A percentile compares a stretch with the other conserved stretches of the same genome.
Evolutionary conservation across 1,140 invertebrate genomes (phyloP).

Genomic region (Eriosoma lanigerum): DNA sequence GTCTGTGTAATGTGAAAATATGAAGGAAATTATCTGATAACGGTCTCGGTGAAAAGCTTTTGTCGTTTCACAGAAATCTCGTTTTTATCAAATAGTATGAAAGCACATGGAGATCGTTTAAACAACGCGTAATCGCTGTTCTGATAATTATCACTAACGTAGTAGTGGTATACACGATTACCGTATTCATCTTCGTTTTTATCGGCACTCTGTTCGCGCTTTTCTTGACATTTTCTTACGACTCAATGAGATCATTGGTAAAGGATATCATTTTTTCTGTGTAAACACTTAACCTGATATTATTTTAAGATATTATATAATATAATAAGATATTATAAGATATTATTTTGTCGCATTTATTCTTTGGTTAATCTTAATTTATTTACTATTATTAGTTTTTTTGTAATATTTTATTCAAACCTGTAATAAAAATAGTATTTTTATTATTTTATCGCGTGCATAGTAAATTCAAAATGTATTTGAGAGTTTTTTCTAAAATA

Average conservation of each 20-base stretch:
- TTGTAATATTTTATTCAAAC: too few species aligned
- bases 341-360: too few species aligned
- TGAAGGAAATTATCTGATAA: constrained; percentile 22
- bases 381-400: too few species aligned
- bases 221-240: background rate
- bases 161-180: background rate
- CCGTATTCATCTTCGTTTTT: background rate
- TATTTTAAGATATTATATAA: too few species aligned
- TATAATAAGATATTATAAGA: too few species aligned
- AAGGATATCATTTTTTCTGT: background rate
- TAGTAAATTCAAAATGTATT: too few species aligned
- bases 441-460: too few species aligned
- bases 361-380: too few species aligned
- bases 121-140: constrained; percentile 16
- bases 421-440: too few species aligned
- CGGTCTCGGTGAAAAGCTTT: constrained; percentile 21
- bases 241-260: background rate
- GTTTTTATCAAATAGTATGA: constrained; percentile 8
- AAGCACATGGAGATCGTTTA: constrained; percentile 2
- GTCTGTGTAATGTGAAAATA: background rate
- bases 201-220: background rate
- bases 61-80: constrained; percentile 10
- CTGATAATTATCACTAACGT: background rate
- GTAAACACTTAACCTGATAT: too few species aligned
- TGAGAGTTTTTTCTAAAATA: too few species aligned